Conservation (phyloP, 2,888 invertebrate species). For the Nasonovia ribisnigri region DNA sequence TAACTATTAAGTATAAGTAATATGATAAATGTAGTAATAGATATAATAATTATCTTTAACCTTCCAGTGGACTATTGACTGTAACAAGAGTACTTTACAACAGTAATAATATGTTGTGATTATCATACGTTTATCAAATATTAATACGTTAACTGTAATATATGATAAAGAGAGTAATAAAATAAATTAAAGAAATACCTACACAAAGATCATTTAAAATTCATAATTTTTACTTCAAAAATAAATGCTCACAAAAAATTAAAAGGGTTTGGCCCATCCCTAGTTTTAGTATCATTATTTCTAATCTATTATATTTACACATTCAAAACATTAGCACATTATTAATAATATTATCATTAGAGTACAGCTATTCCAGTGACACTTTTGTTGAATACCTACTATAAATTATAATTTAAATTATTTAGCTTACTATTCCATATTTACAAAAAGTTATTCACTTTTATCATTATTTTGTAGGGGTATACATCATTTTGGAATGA, state of each 20-base stretch:
- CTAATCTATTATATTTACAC: neutral
- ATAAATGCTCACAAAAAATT: too few relatives aligned
- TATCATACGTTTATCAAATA: too few relatives aligned
- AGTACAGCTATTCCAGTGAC: neutral
- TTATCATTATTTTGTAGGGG: constrained; percentile 76
- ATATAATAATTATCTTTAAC: neutral
- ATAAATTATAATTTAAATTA: neutral
- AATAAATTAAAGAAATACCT: too few relatives aligned
- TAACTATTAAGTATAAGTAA: neutral
- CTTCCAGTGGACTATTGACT: too few relatives aligned
- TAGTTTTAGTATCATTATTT: neutral
- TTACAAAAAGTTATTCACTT: neutral
- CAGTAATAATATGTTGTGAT: too few relatives aligned
- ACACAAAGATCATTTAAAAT: too few relatives aligned
- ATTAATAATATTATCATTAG: neutral
- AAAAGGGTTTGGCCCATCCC: neutral
- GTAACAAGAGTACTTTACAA: too few relatives aligned
- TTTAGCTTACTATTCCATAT: neutral
- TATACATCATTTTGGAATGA: constrained; percentile 99
- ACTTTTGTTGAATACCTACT: neutral
- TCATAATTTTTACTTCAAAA: too few relatives aligned
- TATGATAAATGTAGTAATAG: neutral
- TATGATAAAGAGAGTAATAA: too few relatives aligned
- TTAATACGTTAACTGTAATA: too few relatives aligned
- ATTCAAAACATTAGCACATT: neutral